Percentiles rank a stretch among this genome's conserved stretches.
These are phyloP conservation scores for Isotomurus palustris DNA, from an alignment of 2,888 invertebrate species.

Conservation along the genomic window DNA sequence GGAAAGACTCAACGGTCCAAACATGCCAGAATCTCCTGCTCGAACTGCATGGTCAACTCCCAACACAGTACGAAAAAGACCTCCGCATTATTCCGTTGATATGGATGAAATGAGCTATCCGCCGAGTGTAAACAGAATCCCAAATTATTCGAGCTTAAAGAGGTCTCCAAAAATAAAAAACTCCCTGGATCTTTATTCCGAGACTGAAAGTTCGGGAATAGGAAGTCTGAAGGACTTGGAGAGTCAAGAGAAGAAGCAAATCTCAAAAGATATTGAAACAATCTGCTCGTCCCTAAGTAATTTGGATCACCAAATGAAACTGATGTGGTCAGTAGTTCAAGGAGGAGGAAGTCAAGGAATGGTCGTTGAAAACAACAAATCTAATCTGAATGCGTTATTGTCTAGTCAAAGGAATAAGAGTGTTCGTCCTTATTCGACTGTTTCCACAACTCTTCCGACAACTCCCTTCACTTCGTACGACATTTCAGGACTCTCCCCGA, in stretches of 20 bases:
- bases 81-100: conserved; percentile 10
- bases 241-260: conserved; percentile 32
- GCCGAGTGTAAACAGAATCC: too few species aligned
- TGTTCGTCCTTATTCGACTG: neutral
- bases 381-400: neutral
- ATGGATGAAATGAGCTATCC: neutral
- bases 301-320: conserved; percentile 42
- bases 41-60: neutral
- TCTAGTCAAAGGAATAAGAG: neutral
- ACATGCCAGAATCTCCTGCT: conserved; percentile 12
- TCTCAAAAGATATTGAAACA: conserved; percentile 39
- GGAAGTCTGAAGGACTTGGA: conserved; percentile 34
- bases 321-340: conserved; percentile 36
- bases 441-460: neutral
- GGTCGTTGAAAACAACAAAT: neutral
- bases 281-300: conserved; percentile 38
- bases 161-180: too few species aligned
- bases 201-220: conserved; percentile 44
- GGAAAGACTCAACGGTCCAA: conserved; percentile 29
- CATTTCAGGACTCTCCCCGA: neutral
- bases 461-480: neutral
- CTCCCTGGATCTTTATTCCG: conserved; percentile 28
- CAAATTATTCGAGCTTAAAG: too few species aligned
- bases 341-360: too few species aligned
- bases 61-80: conserved; percentile 4